Evolutionary conservation across 2,888 invertebrate genomes (phyloP).

Genomic region (Oithona nana): DNA sequence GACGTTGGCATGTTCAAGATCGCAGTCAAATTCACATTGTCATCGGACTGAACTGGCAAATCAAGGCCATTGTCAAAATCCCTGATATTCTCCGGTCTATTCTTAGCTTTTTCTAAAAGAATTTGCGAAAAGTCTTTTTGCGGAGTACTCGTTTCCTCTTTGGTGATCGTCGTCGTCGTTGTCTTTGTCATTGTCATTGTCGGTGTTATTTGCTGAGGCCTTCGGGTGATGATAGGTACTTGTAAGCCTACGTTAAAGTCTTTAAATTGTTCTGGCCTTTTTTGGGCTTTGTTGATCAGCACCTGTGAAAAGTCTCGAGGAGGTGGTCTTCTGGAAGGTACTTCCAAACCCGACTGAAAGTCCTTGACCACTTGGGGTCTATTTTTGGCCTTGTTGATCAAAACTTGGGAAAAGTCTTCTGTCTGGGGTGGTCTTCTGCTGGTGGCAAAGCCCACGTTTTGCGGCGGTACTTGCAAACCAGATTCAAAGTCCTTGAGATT

Average conservation of each 20-base stretch:
- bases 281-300: neutral
- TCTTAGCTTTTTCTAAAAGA: neutral
- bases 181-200: too few species aligned
- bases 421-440: too few species aligned
- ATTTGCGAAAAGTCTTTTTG: too few species aligned
- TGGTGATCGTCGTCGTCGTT: too few species aligned
- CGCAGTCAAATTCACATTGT: neutral
- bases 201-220: too few species aligned
- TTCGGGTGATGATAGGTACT: too few species aligned
- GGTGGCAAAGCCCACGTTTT: too few species aligned
- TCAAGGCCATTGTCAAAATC: neutral
- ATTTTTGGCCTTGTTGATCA: neutral
- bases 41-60: neutral
- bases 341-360: neutral
- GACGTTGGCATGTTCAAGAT: neutral
- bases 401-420: neutral
- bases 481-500: too few species aligned
- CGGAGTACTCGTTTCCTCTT: too few species aligned
- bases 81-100: neutral
- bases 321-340: too few species aligned
- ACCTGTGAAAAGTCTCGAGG: too few species aligned
- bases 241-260: neutral
- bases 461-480: too few species aligned
- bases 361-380: neutral
- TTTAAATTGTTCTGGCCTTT: neutral